Percentiles rank a stretch among this genome's conserved stretches.
Evolutionary conservation across 1,140 invertebrate genomes (phyloP).

Genomic region (Drosophila ercepeae): DNA sequence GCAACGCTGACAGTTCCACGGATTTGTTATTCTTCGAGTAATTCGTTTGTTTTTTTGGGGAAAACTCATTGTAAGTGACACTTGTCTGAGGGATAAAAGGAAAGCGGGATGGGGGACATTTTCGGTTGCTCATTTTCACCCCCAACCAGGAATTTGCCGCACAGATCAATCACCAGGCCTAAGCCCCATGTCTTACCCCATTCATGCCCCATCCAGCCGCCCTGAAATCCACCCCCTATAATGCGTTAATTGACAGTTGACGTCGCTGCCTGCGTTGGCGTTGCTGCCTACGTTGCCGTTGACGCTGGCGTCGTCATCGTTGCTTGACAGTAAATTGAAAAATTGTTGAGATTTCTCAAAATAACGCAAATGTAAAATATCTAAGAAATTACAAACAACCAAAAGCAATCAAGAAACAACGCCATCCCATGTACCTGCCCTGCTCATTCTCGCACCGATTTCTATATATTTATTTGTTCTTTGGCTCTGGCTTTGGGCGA

Average conservation of each 20-base stretch:
- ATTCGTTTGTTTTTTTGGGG: conserved; percentile 17
- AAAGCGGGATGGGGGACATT: conserved; percentile 19
- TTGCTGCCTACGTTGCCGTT: conserved; percentile 23
- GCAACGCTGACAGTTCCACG: conserved; percentile 35
- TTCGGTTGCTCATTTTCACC: conserved; percentile 46
- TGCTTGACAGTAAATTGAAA: conserved; percentile 75
- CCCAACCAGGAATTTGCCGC: conserved; percentile 41
- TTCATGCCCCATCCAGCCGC: background rate
- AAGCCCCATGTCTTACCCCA: conserved; percentile 29
- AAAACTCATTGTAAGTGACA: conserved; percentile 74
- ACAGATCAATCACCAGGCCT: conserved; percentile 48
- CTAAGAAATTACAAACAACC: conserved; percentile 50
- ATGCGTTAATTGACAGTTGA: conserved; percentile 72
- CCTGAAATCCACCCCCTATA: conserved; percentile 39
- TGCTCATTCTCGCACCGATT: conserved; percentile 7
- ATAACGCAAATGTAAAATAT: conserved; percentile 45
- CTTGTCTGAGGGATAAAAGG: conserved; percentile 26
- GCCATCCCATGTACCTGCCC: too few relatives aligned
- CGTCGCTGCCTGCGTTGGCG: conserved; percentile 21
- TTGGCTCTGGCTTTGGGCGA: conserved; percentile 32
- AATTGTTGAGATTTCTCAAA: conserved; percentile 67
- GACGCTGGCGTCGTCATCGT: conserved; percentile 39
- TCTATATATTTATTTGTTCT: conserved; percentile 61
- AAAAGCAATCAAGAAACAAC: conserved; percentile 39
- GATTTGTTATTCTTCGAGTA: conserved; percentile 29